Evolutionary conservation across 1,140 invertebrate species (phyloP), one percentile per base, ranked within the genome.

Genomic region (Drosophila littoralis): DNA sequence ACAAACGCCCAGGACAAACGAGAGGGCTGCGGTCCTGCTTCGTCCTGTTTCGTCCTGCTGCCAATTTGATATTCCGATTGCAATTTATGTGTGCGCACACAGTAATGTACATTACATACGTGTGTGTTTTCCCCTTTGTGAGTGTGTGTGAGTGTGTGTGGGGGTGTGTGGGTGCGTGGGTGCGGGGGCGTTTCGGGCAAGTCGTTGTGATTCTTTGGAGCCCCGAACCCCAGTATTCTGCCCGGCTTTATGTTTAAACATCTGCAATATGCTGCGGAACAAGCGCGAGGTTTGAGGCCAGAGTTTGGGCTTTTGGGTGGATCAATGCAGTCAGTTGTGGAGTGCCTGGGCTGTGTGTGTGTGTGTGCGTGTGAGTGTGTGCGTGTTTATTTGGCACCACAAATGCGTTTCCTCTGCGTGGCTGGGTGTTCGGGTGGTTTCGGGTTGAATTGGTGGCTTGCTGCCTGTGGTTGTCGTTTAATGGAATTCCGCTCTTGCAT

Each of bases 1-100:
- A 52, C 84, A 65, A 54, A 61, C 77, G 48, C 40, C 52, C 42
- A 50, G 40, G 55, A 51, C 61, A 74, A 73, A 57, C 66, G 48
- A 66, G 67, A 69, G 82, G 77, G 74, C 50, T 66, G 69, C 28
- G 51, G 57, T 68, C 58, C 64, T 69, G 67, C 42, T 52, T 46
- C 45, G 59, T 69, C 59, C 80, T 71, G 57, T 59, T 85, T 48
- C 67, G 48, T 72, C 45, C 75, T 63, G 60, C 71, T 81, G 85
- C 84, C 84, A 89, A 90, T 89, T 89, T 89, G 80, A 89, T 89
- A 89, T 89, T 89, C 84, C 84, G 84, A 89, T 89, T 89, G 84
- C 84, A 89, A 84, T 89, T 89, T 89, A 89, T 89, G 84, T 81
- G 67, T 77, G 66, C 65, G 15, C 65, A 64, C 64, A 71, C 58